Base-by-base conservation (phyloP, 2,113 vertebrate genomes). In the Anthoscopus minutus region DNA sequence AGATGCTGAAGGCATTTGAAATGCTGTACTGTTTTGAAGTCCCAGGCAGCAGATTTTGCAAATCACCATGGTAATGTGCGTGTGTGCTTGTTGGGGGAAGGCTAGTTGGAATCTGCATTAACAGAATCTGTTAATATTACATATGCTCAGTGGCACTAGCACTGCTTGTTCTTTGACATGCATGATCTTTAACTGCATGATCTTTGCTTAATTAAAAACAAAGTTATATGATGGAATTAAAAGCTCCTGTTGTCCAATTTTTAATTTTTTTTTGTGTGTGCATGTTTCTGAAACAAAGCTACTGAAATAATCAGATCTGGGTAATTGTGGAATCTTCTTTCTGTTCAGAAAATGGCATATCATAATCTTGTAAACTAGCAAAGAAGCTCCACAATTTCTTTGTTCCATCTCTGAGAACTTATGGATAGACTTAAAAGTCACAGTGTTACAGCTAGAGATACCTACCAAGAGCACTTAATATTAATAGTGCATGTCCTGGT, bases 31-130 rank as follows among this genome's bases (percentile, higher is more conserved):
- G 51, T 78, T 92, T 40, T 33, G 50, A 88, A 91, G 85, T 81
- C 48, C 37, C 73, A 78, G 80, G 82, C 88, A 95, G 84, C n/a
- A 80, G 40, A 89, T 95, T 93, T 89, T 96, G 73, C 81, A 84
- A 8, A 83, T 97, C 85, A 89, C 86, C 88, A 94, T 96, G 92
- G 95, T 76, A 89, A 96, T 94, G 17, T 93, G 33, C n/a, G 14
- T 80, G 38, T 69, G 72, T 33, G 47, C 27, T 11, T 40, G 42
- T 42, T 67, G 64, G 88, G 92, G 58, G 86, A 90, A 76, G 67
- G 47, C 81, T 95, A 15, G 79, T 48, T 77, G 88, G 85, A 93
- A 79, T 77, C 72, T 78, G 56, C 50, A 30, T 86, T 88, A 82
- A 60, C 57, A 60, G 76, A 54, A 35, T 91, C 45, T 89, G 77